Percentiles rank a stretch among this genome's conserved stretches.
These are phyloP conservation scores for Pachydiplax longipennis DNA, from an alignment of 2,888 invertebrate species.

Conservation along the genomic window DNA sequence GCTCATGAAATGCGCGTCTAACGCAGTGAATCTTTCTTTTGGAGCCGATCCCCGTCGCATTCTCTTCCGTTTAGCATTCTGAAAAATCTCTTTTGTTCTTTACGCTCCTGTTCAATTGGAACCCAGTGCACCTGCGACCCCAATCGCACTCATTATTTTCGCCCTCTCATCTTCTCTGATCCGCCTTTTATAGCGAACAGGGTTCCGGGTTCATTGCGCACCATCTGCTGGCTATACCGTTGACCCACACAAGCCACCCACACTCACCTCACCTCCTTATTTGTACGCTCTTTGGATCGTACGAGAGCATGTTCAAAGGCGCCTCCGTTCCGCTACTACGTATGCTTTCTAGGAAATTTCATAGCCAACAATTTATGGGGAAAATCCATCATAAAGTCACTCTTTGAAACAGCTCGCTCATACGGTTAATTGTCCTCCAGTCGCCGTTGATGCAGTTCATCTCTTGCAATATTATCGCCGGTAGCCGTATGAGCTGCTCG, in stretches of 20 bases:
- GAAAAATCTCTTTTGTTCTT: not conserved
- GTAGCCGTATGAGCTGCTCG: too few relatives aligned
- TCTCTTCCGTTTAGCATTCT: not conserved
- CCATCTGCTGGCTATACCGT: not conserved
- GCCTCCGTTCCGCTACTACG: not conserved
- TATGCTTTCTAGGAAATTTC: not conserved
- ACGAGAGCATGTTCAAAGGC: not conserved
- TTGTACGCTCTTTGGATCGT: not conserved
- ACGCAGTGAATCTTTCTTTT: too few relatives aligned
- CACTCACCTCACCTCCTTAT: not conserved
- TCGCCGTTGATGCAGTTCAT: too few relatives aligned
- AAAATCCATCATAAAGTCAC: too few relatives aligned
- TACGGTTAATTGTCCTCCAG: too few relatives aligned
- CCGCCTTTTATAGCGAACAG: not conserved
- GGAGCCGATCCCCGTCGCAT: too few relatives aligned
- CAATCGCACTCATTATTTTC: not conserved
- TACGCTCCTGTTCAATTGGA: not conserved
- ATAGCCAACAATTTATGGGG: too few relatives aligned
- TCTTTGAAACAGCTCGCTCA: too few relatives aligned
- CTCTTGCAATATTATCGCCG: too few relatives aligned
- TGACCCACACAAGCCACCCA: not conserved
- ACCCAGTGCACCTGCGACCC: not conserved
- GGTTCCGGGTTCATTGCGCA: constrained; percentile 40
- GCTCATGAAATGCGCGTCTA: too few relatives aligned
- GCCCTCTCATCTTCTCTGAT: not conserved